Percentiles rank a stretch among this genome's conserved stretches.
phyloP scores from a whole-genome alignment of 2,113 vertebrate genomes.

The Oncorhynchus mykiss region DNA sequence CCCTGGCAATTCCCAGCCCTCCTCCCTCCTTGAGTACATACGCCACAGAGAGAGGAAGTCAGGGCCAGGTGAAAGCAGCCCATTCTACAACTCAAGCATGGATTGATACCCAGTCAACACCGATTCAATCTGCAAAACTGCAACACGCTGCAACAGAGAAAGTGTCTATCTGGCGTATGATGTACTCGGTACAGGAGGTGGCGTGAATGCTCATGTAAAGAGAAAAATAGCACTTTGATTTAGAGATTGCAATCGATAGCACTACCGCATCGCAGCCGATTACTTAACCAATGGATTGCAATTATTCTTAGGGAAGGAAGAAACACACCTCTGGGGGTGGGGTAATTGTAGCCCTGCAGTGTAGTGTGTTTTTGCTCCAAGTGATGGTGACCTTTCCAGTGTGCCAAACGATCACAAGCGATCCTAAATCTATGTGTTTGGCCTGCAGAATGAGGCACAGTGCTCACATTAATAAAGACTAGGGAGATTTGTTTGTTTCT shows the following conservation, averaged over 20 bases:
- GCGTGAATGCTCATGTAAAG: conserved; percentile 24
- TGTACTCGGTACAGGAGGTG: conserved; percentile 33
- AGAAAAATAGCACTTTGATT: no score
- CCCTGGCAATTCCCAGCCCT: no score
- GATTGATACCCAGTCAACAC: conserved; percentile 27
- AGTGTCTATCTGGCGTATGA: conserved; percentile 33
- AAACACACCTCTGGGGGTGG: conserved; percentile 35
- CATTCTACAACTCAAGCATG: conserved; percentile 35
- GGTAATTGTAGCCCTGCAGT: conserved; percentile 54
- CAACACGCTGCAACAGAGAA: conserved; percentile 19
- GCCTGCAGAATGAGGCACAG: conserved; percentile 51
- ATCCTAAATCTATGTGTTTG: conserved; percentile 58
- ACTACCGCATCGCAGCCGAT: conserved; percentile 15
- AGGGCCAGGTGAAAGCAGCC: conserved; percentile 33
- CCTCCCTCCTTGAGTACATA: conserved; percentile 62
- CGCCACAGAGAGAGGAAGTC: conserved; percentile 4
- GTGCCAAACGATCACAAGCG: conserved; percentile 42
- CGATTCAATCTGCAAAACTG: conserved; percentile 48
- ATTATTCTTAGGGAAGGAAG: conserved; percentile 54
- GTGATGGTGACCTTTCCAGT: conserved; percentile 65
- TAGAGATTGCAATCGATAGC: not conserved
- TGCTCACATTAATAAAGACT: conserved; percentile 65
- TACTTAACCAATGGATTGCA: conserved; percentile 32
- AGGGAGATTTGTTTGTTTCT: conserved; percentile 63
- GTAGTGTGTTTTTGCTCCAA: conserved; percentile 47